phyloP scores from a whole-genome alignment of 2,113 vertebrate genomes.

The Xenopus borealis region DNA sequence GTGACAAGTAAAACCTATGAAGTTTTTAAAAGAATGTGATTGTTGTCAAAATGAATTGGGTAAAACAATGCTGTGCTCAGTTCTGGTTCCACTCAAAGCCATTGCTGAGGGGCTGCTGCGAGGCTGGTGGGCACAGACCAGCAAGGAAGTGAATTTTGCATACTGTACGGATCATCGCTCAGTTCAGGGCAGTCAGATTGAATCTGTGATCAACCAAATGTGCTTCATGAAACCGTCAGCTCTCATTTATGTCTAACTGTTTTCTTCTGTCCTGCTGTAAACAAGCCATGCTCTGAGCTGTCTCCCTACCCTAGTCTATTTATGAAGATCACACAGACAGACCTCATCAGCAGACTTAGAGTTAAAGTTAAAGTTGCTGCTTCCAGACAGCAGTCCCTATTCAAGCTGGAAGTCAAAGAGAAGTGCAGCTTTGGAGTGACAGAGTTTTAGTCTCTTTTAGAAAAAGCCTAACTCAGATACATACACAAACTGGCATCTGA shows the following conservation, averaged over 20 bases:
- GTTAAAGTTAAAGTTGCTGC: constrained; percentile 69
- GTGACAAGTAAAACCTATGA: constrained; percentile 81
- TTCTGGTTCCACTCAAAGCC: constrained; percentile 84
- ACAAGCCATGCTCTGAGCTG: constrained; percentile 82
- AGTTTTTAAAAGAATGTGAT: constrained; percentile 89
- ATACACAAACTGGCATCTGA: constrained; percentile 60
- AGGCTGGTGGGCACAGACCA: constrained; percentile 96
- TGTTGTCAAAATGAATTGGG: constrained; percentile 92
- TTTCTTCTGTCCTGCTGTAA: constrained; percentile 84
- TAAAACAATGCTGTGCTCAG: constrained; percentile 75
- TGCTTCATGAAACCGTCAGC: constrained; percentile 98
- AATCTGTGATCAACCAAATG: constrained; percentile 93
- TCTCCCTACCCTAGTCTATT: constrained; percentile 68
- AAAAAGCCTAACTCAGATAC: constrained; percentile 61
- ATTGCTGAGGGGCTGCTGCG: constrained; percentile 79
- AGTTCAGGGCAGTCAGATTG: constrained; percentile 96
- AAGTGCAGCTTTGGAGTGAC: constrained; percentile 67
- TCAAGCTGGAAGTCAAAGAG: constrained; percentile 65
- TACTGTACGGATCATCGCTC: constrained; percentile 99
- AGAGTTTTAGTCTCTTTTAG: constrained; percentile 66
- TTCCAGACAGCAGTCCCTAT: constrained; percentile 69
- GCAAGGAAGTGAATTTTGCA: constrained; percentile 93
- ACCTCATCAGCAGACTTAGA: constrained; percentile 65
- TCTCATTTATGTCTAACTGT: constrained; percentile 92
- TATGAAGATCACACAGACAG: constrained; percentile 69